Evolutionary conservation across 2,113 vertebrate genomes (phyloP).

Genomic region (Syrmaticus mikado): DNA sequence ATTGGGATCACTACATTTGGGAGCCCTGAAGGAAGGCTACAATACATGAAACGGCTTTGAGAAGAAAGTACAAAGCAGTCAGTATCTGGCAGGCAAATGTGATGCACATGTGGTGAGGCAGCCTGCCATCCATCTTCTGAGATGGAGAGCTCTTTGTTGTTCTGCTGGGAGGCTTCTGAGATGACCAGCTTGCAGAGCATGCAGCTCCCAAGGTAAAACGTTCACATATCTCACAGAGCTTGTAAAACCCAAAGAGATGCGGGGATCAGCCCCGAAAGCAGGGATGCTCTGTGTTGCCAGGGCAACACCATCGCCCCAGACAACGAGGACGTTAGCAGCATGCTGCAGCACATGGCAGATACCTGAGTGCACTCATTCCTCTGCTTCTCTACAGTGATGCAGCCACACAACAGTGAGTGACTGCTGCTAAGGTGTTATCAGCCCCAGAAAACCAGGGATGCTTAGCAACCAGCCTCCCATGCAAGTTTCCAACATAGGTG

Average conservation of each 20-base stretch:
- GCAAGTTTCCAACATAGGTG: neutral
- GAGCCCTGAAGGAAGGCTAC: neutral
- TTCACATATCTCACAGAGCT: neutral
- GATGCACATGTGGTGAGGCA: constrained; percentile 1
- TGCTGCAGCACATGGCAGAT: constrained; percentile 12
- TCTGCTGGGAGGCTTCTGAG: neutral
- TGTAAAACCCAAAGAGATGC: neutral
- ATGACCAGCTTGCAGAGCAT: neutral
- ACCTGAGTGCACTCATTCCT: neutral
- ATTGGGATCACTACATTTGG: neutral
- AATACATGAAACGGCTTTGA: neutral
- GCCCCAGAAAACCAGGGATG: neutral
- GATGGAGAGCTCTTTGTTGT: constrained; percentile 11
- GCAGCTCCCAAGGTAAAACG: neutral
- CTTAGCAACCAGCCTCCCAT: neutral
- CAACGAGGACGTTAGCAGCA: constrained; percentile 51
- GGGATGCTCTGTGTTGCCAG: constrained; percentile 58
- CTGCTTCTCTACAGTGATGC: constrained; percentile 13
- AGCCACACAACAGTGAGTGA: neutral
- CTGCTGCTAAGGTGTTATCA: neutral
- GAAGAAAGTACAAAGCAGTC: constrained; percentile 41
- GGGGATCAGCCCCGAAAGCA: neutral
- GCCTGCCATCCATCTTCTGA: constrained; percentile 26
- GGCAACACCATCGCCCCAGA: constrained; percentile 44
- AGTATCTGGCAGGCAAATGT: constrained; percentile 50